Evolutionary conservation across 2,113 vertebrate species (phyloP), one percentile per base, ranked within the genome.

Genomic region (Cryptomyrus ogoouensis): DNA sequence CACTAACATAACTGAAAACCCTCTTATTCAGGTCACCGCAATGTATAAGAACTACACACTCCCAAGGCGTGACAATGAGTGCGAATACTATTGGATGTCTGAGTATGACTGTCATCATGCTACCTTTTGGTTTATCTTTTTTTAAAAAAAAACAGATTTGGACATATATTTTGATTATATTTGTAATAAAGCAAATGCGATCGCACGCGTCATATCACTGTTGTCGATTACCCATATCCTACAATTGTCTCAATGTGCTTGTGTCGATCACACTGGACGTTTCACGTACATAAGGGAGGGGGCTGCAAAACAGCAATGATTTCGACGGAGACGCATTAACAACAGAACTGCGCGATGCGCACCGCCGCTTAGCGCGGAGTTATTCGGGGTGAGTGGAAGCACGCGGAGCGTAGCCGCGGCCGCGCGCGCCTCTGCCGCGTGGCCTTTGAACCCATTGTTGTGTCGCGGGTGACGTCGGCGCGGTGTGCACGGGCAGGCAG

Each of bases 391-490:
- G 24, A 87, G n/a, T 87, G 17, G 17, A 44, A 88, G 27, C 35
- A 35, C 21, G 80, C 88, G 3, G 52, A 88, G 35, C 15, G 53
- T 9, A 53, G 27, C 47, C 49, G n/a, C 39, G 21, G 13, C 35
- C 4, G 52, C 39, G 93, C 92, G 92, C 94, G 93, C 93, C 74
- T 88, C 91, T 92, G 93, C 90, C 93, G 94, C 92, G 92, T 95
- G 95, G 94, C 96, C 93, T 94, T 94, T 92, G 95, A 96, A 96
- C 96, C 95, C 95, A 96, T 97, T 97, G 97, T 97, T 97, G 96
- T 95, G 96, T 95, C 93, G 95, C 93, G 94, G 94, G 91, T 97
- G 96, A 96, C 96, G 96, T 96, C 95, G 96, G 95, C 90, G 94
- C 94, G 91, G 95, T 94, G 95, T 94, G 94, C 92, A 42, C 89